Evolutionary conservation across 53 echinoderm and acorn worm genomes (phyloP).

Genomic region (Antedon mediterranea): DNA sequence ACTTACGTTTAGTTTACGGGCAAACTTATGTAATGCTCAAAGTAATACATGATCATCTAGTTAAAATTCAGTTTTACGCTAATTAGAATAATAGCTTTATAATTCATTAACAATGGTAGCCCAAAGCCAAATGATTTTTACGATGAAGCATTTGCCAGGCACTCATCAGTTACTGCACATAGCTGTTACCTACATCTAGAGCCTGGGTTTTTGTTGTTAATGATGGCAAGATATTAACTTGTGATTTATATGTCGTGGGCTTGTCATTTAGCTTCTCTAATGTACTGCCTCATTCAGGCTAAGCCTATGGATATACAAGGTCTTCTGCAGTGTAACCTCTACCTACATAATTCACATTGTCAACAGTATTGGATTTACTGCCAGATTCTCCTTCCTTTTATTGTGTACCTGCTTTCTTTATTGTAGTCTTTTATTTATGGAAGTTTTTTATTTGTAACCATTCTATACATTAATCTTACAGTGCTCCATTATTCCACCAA

Average conservation of each 20-base stretch:
- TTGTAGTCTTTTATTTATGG: no score
- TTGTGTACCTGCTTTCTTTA: no score
- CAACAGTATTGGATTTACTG: no score
- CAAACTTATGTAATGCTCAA: not conserved
- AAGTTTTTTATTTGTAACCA: no score
- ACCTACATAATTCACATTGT: not conserved
- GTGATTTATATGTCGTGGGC: not conserved
- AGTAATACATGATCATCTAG: not conserved
- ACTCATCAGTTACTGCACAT: not conserved
- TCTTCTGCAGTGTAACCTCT: not conserved
- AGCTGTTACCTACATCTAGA: not conserved
- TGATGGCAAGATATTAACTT: not conserved
- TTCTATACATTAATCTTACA: no score
- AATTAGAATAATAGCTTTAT: not conserved
- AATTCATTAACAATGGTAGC: not conserved
- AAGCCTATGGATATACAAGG: not conserved
- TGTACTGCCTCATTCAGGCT: not conserved
- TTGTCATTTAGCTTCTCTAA: not conserved
- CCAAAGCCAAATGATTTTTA: not conserved
- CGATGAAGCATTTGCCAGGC: not conserved
- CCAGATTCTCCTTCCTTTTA: no score
- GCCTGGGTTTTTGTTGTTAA: not conserved
- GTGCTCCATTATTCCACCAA: no score
- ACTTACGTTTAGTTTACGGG: no score
- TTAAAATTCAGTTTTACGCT: not conserved